phyloP scores from a whole-genome alignment of 23 tunicate genomes.

The Halocynthia aurantium region DNA sequence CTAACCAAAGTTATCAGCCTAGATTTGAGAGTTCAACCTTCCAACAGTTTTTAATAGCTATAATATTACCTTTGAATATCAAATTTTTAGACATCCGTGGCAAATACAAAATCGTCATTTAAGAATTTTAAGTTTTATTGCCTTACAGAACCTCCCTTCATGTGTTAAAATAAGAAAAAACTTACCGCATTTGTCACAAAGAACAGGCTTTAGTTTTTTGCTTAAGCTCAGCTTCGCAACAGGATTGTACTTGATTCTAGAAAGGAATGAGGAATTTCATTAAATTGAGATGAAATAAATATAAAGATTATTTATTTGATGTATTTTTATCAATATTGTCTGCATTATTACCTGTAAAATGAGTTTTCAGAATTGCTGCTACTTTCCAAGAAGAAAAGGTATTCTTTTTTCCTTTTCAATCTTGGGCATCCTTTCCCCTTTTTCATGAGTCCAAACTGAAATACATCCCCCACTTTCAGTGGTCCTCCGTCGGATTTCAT shows the following conservation, averaged over 20 bases:
- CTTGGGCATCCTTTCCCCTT: slow-evolving; percentile 21
- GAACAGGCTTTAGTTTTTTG: slow-evolving; percentile 13
- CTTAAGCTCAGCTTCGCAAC: slow-evolving; percentile 3
- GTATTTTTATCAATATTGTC: too few relatives aligned
- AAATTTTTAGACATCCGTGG: too few relatives aligned
- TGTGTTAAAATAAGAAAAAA: neutral
- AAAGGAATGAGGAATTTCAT: too few relatives aligned
- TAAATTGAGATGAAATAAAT: too few relatives aligned
- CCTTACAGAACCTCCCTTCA: too few relatives aligned
- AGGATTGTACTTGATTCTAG: slow-evolving; percentile 28
- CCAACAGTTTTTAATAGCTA: too few relatives aligned
- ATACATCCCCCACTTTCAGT: neutral
- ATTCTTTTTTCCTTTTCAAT: slow-evolving; percentile 1
- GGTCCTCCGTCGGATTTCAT: neutral
- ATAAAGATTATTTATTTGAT: too few relatives aligned
- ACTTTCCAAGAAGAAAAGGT: slow-evolving; percentile 16
- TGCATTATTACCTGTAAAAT: slow-evolving; percentile 11
- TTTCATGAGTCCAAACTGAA: slow-evolving; percentile 18
- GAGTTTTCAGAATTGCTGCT: neutral
- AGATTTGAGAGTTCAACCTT: too few relatives aligned
- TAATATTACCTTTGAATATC: too few relatives aligned
- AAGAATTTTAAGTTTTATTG: too few relatives aligned
- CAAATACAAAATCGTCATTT: too few relatives aligned
- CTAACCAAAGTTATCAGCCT: too few relatives aligned
- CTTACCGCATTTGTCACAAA: slow-evolving; percentile 18